A percentile compares a stretch with the other conserved stretches of the same genome.
phyloP scores from a whole-genome alignment of 92 coral and sea anemone species.

The Zoanthus solanderi region DNA sequence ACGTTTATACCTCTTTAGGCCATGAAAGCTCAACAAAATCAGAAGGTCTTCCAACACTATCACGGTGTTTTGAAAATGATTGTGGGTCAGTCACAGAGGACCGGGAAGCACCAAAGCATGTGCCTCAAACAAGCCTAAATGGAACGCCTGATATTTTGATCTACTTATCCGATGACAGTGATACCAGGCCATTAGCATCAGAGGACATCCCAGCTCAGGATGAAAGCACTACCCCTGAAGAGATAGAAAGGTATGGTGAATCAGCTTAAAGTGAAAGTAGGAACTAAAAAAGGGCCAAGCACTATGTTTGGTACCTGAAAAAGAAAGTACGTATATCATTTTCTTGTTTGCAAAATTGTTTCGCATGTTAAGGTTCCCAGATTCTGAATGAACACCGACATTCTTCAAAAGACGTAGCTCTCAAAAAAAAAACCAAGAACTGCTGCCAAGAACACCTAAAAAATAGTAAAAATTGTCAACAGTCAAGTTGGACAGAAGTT shows the following conservation, averaged over 20 bases:
- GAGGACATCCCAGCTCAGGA: slow-evolving; percentile 10
- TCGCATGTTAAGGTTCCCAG: no score
- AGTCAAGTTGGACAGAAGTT: not conserved
- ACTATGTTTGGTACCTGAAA: no score
- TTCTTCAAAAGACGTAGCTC: no score
- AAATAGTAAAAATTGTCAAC: not conserved
- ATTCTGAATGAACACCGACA: no score
- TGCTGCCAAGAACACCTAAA: not conserved
- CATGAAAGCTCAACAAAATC: not conserved
- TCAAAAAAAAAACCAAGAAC: not conserved
- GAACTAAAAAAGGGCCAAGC: no score
- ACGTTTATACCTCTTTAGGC: not conserved
- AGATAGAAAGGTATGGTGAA: not conserved
- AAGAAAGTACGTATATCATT: not conserved
- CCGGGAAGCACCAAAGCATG: not conserved
- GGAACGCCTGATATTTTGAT: not conserved
- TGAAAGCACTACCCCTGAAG: slow-evolving; percentile 7
- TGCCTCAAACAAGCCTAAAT: not conserved
- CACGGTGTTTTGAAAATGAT: not conserved
- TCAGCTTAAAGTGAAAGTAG: no score
- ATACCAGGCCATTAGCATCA: slow-evolving; percentile 42
- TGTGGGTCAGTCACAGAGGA: not conserved
- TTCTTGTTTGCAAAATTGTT: not conserved
- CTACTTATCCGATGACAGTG: slow-evolving; percentile 81
- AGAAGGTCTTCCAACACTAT: not conserved